These are phyloP conservation scores for Sebastes paucispinis DNA, from an alignment of 2,797 vertebrate genomes.

Conservation along the genomic window DNA sequence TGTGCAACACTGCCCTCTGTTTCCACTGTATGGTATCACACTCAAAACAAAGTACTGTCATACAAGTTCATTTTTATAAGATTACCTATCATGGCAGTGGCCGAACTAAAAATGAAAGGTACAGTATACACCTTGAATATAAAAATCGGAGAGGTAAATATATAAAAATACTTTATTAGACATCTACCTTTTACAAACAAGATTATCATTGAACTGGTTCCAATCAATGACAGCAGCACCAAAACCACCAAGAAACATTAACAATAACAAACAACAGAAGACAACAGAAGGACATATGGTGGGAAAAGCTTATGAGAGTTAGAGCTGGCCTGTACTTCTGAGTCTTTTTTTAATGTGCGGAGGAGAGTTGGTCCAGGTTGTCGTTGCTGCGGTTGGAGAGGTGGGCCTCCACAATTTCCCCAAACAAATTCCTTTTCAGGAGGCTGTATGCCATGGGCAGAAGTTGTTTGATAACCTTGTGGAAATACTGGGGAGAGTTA, in stretches of 20 bases:
- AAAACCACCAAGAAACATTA: conserved; percentile 55
- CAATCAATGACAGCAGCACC: conserved; percentile 65
- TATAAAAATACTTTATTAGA: conserved; percentile 85
- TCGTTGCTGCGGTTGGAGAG: conserved; percentile 85
- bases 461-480: conserved; percentile 93
- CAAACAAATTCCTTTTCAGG: conserved; percentile 90
- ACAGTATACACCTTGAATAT: neutral
- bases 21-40: conserved; percentile 9
- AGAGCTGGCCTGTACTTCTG: conserved; percentile 22
- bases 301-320: conserved; percentile 51
- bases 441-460: conserved; percentile 93
- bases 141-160: conserved; percentile 54
- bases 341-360: conserved; percentile 54
- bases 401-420: conserved; percentile 90
- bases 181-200: conserved; percentile 71
- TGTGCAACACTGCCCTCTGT: conserved; percentile 39
- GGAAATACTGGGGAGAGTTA: conserved; percentile 81
- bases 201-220: conserved; percentile 50
- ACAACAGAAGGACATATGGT: conserved; percentile 31
- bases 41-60: neutral
- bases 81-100: neutral
- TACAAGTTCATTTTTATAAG: neutral
- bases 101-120: neutral
- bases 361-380: conserved; percentile 84
- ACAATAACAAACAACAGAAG: conserved; percentile 45